These are phyloP conservation scores for Bombylius discolor DNA, from an alignment of 2,888 invertebrate genomes.

Conservation along the genomic window DNA sequence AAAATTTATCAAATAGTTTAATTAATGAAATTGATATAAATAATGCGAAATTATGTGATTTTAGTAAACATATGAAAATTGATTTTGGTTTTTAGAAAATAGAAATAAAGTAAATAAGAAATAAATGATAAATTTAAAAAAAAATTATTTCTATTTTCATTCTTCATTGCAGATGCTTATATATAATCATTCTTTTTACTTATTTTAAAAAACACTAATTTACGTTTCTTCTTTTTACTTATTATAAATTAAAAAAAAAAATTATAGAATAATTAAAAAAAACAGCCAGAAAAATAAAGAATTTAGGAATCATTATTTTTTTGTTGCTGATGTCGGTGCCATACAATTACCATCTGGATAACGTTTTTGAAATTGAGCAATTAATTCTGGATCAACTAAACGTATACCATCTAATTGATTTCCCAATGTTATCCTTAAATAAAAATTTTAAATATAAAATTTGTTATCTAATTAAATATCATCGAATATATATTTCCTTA, in stretches of 20 bases:
- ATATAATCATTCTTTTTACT: too few species aligned
- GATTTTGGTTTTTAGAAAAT: background rate
- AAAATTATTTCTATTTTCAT: too few species aligned
- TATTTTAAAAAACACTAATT: too few species aligned
- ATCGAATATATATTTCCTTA: constrained; percentile 25
- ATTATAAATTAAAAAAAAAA: background rate
- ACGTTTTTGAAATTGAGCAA: constrained; percentile 74
- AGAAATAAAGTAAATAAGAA: too few species aligned
- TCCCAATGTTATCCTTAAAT: constrained; percentile 69
- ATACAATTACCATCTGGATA: constrained; percentile 74
- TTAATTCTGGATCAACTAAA: constrained; percentile 81
- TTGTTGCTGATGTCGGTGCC: constrained; percentile 27
- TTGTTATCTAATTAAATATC: too few species aligned
- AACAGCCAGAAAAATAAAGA: background rate
- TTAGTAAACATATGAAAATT: constrained; percentile 15
- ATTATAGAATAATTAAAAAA: too few species aligned
- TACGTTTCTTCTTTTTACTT: too few species aligned
- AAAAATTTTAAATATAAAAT: background rate
- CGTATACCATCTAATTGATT: constrained; percentile 94
- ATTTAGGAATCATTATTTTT: constrained; percentile 11
- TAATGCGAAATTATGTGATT: constrained; percentile 38
- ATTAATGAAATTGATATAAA: constrained; percentile 58
- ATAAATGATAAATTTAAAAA: too few species aligned
- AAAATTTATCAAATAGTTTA: constrained; percentile 65
- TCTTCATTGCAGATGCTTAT: too few species aligned